These are phyloP conservation scores for Esox niger DNA, from an alignment of 2,113 vertebrate genomes.

Conservation along the genomic window DNA sequence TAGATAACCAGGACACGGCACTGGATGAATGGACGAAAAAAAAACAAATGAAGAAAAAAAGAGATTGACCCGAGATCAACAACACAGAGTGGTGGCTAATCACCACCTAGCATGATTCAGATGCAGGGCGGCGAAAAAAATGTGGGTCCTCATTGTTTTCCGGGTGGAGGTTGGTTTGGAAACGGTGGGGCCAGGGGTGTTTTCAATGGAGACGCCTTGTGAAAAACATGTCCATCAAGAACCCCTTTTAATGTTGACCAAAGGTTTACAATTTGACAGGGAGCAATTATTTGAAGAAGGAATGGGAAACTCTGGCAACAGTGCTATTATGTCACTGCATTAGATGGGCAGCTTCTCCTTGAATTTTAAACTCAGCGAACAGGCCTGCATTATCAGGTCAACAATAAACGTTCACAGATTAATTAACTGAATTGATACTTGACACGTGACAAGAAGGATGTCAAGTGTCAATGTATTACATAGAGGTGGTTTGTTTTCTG, in stretches of 20 bases:
- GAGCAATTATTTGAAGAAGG: neutral
- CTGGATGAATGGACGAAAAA: conserved; percentile 60
- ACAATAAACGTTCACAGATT: too few relatives aligned
- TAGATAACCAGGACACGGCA: conserved; percentile 68
- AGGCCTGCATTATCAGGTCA: too few relatives aligned
- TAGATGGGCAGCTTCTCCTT: too few relatives aligned
- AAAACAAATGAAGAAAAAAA: conserved; percentile 14
- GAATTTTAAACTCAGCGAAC: too few relatives aligned
- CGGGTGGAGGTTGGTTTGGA: neutral
- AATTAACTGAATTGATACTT: too few relatives aligned
- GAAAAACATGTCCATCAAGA: conserved; percentile 41
- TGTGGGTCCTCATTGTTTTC: conserved; percentile 33
- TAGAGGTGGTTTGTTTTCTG: too few relatives aligned
- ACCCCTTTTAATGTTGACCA: neutral
- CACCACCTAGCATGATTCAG: conserved; percentile 19
- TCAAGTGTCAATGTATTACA: too few relatives aligned
- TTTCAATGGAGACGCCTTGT: conserved; percentile 35
- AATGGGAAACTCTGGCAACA: neutral
- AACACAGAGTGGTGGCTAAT: conserved; percentile 34
- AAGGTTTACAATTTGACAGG: neutral
- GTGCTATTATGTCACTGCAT: too few relatives aligned
- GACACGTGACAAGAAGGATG: too few relatives aligned
- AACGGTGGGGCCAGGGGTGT: conserved; percentile 12
- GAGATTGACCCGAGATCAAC: conserved; percentile 34
- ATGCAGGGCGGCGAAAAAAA: conserved; percentile 16